Evolutionary conservation across 2,113 vertebrate species (phyloP), one percentile per base, ranked within the genome.

Genomic region (Meleagris gallopavo): DNA sequence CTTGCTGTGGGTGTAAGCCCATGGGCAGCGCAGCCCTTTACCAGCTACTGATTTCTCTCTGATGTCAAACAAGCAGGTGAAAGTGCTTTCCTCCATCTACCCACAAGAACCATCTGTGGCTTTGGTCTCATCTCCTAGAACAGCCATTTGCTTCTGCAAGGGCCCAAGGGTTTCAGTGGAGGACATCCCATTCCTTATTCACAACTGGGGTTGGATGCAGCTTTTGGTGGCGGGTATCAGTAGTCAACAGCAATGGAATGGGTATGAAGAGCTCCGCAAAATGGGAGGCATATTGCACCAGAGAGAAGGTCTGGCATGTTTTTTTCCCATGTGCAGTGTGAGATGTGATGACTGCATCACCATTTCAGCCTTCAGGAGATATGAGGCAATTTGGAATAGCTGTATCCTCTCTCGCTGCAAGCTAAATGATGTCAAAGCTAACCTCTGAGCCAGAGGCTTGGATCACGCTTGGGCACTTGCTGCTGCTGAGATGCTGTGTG

Each of bases 341-440:
- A 60, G 70, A 13, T 45, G 57, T 43, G 43, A 36, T 40, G 74
- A 43, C 62, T 61, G 61, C 55, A 60, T 11, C 0, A 6, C 15
- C 38, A 8, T 80, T 34, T 80, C 83, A 90, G 83, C 83, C 94
- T 86, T 12, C 41, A 50, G 88, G 94, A 86, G 50, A 60, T 27
- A 74, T 43, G 88, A 96, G 83, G 86, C 65, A 93, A 88, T 78
- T 52, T 0, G 0, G 29, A 6, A 8, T 18, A 45, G 75, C 82
- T 88, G 67, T 15, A 46, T 85, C 67, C 76, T 87, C 46, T 86
- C 64, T 74, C 34, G 50, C 77, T 72, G 36, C 2, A 20, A 86
- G 75, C 41, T 67, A 27, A 65, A 64, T 80, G 88, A 91, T 58
- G 76, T 90, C 95, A 96, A 20, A 29, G 38, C 38, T 22, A 67